Evolutionary conservation across 2,797 vertebrate genomes (phyloP).

Genomic region (Rhodeus uyekii): DNA sequence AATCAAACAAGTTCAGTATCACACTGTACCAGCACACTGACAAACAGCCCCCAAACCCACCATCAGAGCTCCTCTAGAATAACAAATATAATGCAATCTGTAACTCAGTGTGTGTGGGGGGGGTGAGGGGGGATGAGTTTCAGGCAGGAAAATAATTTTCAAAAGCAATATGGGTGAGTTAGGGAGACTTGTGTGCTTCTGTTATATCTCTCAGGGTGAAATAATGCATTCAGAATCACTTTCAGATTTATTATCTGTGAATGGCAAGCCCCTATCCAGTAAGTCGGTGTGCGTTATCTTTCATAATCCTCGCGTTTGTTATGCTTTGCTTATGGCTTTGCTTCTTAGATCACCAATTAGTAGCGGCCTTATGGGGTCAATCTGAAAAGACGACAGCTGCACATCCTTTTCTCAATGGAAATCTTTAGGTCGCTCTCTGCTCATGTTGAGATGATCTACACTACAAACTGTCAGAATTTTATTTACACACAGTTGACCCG

Average conservation of each 20-base stretch:
- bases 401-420: neutral
- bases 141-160: slow-evolving; percentile 52
- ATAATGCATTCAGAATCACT: slow-evolving; percentile 41
- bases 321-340: slow-evolving; percentile 37
- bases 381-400: slow-evolving; percentile 27
- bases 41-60: slow-evolving; percentile 45
- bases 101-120: slow-evolving; percentile 29
- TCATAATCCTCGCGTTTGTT: slow-evolving; percentile 34
- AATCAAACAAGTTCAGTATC: slow-evolving; percentile 33
- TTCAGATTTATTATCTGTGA: slow-evolving; percentile 22
- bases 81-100: slow-evolving; percentile 54
- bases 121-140: slow-evolving; percentile 42
- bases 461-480: neutral
- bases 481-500: slow-evolving; percentile 20
- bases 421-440: neutral
- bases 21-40: slow-evolving; percentile 38
- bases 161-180: slow-evolving; percentile 46
- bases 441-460: slow-evolving; percentile 6
- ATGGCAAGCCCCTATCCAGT: neutral
- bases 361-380: slow-evolving; percentile 20
- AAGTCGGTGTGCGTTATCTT: slow-evolving; percentile 18
- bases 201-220: slow-evolving; percentile 29
- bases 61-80: slow-evolving; percentile 50
- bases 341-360: slow-evolving; percentile 38
- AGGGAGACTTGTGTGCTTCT: slow-evolving; percentile 41